A percentile compares a stretch with the other conserved stretches of the same genome.
These are phyloP conservation scores for Agrotis ipsilon DNA, from an alignment of 2,888 invertebrate genomes.

Conservation along the genomic window DNA sequence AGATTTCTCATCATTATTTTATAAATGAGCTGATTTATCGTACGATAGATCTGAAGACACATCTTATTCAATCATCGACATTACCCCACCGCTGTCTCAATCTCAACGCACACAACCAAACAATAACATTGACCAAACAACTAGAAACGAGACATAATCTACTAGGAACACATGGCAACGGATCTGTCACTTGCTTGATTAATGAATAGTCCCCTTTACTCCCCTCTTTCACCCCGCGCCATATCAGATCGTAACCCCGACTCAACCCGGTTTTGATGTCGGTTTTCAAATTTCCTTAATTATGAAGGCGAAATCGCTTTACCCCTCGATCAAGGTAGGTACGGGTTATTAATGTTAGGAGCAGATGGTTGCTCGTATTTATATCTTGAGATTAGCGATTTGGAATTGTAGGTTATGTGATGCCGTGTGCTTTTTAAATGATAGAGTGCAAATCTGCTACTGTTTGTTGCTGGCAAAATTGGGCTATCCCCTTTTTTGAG, in stretches of 20 bases:
- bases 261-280: slow-evolving; percentile 70
- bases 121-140: slow-evolving; percentile 73
- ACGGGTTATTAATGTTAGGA: slow-evolving; percentile 57
- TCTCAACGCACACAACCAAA: slow-evolving; percentile 37
- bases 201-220: slow-evolving; percentile 77
- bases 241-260: slow-evolving; percentile 72
- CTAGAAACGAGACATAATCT: slow-evolving; percentile 79
- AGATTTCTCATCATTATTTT: too few relatives aligned
- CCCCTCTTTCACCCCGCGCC: slow-evolving; percentile 63
- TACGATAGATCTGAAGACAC: neutral
- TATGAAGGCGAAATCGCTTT: slow-evolving; percentile 82
- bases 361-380: slow-evolving; percentile 50
- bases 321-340: slow-evolving; percentile 69
- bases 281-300: slow-evolving; percentile 90
- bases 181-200: slow-evolving; percentile 85
- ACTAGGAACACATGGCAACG: slow-evolving; percentile 71
- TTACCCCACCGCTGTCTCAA: neutral
- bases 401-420: slow-evolving; percentile 49
- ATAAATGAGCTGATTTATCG: too few relatives aligned
- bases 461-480: neutral
- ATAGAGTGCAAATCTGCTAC: neutral
- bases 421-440: slow-evolving; percentile 14
- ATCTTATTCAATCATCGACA: neutral
- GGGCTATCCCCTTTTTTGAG: neutral
- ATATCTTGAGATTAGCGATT: slow-evolving; percentile 60